These are phyloP conservation scores for Bombus fervidus DNA, from an alignment of 1,140 invertebrate genomes.

Conservation along the genomic window DNA sequence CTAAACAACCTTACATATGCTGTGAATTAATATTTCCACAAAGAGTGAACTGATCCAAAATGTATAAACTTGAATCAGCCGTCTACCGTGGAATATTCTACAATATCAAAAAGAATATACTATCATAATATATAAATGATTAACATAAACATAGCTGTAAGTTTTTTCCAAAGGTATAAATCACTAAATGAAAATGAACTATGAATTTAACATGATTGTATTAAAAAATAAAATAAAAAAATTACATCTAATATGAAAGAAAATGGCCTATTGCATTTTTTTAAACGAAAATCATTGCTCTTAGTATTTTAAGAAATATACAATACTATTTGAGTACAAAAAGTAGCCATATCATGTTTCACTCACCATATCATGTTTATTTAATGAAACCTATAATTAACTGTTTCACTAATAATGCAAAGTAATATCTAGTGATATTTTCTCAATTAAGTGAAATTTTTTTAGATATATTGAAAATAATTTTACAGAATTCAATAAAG, in stretches of 20 bases:
- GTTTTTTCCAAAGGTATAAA: background rate
- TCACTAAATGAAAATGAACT: slow-evolving; percentile 4
- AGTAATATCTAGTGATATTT: background rate
- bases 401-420: background rate
- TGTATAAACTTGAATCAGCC: slow-evolving; percentile 54
- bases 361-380: background rate
- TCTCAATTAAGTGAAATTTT: background rate
- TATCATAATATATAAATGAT: background rate
- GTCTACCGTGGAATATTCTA: slow-evolving; percentile 15
- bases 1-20: slow-evolving; percentile 74
- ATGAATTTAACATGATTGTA: background rate
- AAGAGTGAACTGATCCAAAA: slow-evolving; percentile 60
- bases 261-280: background rate
- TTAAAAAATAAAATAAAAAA: background rate
- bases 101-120: background rate
- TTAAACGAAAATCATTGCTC: background rate
- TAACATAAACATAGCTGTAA: background rate
- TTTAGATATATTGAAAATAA: background rate
- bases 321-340: background rate
- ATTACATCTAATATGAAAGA: background rate
- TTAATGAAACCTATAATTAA: background rate
- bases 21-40: slow-evolving; percentile 69
- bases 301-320: background rate
- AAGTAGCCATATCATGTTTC: background rate
- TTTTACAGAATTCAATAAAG: background rate